Evolutionary conservation across 2,113 vertebrate species (phyloP), one percentile per base, ranked within the genome.

Genomic region (Clarias macrocephalus): DNA sequence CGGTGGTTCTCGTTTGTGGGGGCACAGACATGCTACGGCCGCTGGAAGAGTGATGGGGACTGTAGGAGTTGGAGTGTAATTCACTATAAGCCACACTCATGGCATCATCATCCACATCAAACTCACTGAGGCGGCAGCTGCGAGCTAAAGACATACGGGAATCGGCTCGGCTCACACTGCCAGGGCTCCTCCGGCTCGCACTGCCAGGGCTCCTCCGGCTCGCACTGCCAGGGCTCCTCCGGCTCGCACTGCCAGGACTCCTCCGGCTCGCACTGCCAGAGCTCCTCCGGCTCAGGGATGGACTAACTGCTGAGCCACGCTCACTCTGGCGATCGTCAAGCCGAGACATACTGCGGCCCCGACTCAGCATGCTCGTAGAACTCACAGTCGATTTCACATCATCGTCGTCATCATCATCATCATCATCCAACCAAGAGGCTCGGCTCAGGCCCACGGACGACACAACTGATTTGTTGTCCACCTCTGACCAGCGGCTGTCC

Each of bases 11-110:
- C 13, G 95, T 94, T 86, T 92, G 96, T 0, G 96, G 97, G 3
- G 98, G 98, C 93, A 99, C 96, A 0, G 98, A 99, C 65, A 98
- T 89, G 37, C 98, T 99, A 86, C 97, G 97, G 11, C 95, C 96
- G 7, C 94, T 89, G 0, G 96, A 88, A 0, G 91, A 93, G 2
- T 95, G 96, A 80, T 97, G 96, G 13, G 70, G 70, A 91, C 97
- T 96, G 56, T 93, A 94, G 0, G 90, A 91, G 4, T 94, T 92
- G 5, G 95, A 96, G 30, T 89, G 92, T 25, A 89, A 68, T 70
- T 97, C 95, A 0, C 94, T 96, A 88, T 91, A 91, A 23, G 94
- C 96, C 88, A 95, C 82, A 0, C 96, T 96, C 33, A 89, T 88
- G 4, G 89, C 80, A 33, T 95, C 95, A 0, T 99, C 96, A 0